Base-by-base conservation (phyloP, 2,113 vertebrate genomes). In the Callipepla squamata region DNA sequence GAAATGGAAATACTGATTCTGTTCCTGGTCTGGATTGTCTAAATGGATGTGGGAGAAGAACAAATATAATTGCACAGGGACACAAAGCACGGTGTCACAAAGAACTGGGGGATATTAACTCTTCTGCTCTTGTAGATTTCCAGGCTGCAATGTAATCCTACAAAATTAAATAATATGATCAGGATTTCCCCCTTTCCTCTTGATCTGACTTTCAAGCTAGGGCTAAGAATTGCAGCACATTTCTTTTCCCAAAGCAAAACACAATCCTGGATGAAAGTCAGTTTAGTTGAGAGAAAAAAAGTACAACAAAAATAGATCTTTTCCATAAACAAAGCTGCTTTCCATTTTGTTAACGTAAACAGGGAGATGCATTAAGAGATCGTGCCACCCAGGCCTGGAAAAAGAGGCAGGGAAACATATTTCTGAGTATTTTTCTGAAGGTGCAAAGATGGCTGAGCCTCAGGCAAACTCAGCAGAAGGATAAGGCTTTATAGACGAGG, bases 321-420 rank as follows among this genome's bases (percentile, higher is more conserved):
- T 98, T 98, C 97, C 98, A 97, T 97, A 98, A 97, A 98, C 97
- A 98, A 98, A 97, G 96, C 97, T 97, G 97, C 97, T 97, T 98
- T 96, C 96, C 92, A 90, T 97, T 97, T 97, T 95, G 89, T 90
- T 94, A 98, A 96, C 70, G 44, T 98, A 98, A 98, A 98, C 97
- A 97, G 96, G 96, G 95, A 97, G 97, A 97, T 97, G 97, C 95
- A 83, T 93, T 92, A 91, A 92, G 94, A 96, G 96, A 94, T 72
- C 88, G 80, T 97, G 95, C 97, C 97, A 97, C 96, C 96, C 96
- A 95, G 92, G 72, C 74, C 88, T 94, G 95, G 89, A 97, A 92
- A 95, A 92, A 86, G 81, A 58, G 67, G 34, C 10, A 53, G 18
- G 63, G 79, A 90, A 95, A 92, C 72, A 40, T 40, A 51, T 85